Base-by-base conservation (phyloP, 1,140 invertebrate genomes). In the Anagrus nilaparvatae region DNA sequence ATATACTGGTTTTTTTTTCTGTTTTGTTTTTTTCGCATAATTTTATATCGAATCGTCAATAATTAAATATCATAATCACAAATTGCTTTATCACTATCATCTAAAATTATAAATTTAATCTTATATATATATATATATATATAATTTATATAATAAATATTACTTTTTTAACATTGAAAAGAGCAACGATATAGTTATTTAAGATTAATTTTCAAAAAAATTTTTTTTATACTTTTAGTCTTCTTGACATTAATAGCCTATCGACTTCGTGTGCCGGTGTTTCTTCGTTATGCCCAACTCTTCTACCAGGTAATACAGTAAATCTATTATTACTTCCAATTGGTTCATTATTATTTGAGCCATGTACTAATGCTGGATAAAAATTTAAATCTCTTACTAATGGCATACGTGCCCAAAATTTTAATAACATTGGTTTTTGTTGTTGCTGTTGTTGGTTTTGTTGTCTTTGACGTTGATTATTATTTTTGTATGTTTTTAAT, bases 401-500 rank as follows among this genome's bases (percentile, higher is more conserved):
- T 0, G 64, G 57, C 54, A 66, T 54, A 18, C 54, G 52, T 2
- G 39, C 48, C 62, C 64, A 65, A 34, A 65, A 60, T 29, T 48
- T 46, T 12, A 61, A 33, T 4, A 59, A 34, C 43, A 54, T 54
- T 10, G 56, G 52, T 9, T 50, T 49, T 6, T 51, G 50, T 21
- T 53, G 55, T 28, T 50, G 47, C n/a, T 50, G 44, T 36, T 32
- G 36, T 33, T 39, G 14, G 25, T 12, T n/a, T n/a, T n/a, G n/a
- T n/a, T n/a, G n/a, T n/a, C n/a, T n/a, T n/a, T n/a, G n/a, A n/a
- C n/a, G n/a, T n/a, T n/a, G n/a, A n/a, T n/a, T n/a, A n/a, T n/a
- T n/a, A n/a, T n/a, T n/a, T n/a, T n/a, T n/a, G n/a, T n/a, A n/a
- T n/a, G n/a, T n/a, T n/a, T n/a, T n/a, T n/a, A n/a, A n/a, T n/a